Percentiles rank a stretch among this genome's conserved stretches.
phyloP scores from a whole-genome alignment of 2,113 vertebrate species.

The Trinectes maculatus region DNA sequence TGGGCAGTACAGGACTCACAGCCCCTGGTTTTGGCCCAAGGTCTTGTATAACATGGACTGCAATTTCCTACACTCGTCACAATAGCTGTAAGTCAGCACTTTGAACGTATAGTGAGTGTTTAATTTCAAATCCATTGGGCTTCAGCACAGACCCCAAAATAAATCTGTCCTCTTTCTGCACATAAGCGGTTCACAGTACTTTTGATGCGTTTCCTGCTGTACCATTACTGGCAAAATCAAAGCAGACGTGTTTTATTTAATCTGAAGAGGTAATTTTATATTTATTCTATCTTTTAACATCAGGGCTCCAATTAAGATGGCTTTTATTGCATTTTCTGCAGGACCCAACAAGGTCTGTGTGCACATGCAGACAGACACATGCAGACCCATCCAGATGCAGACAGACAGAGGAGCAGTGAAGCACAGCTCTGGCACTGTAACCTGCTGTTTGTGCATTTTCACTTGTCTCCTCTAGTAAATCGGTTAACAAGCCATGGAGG shows the following conservation, averaged over 20 bases:
- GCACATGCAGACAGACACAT: background rate
- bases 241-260: background rate
- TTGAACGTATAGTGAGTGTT: conserved; percentile 11
- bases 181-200: background rate
- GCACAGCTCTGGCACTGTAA: background rate
- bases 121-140: conserved; percentile 1
- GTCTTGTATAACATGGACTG: background rate
- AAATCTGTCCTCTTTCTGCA: background rate
- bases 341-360: conserved; percentile 3
- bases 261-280: background rate
- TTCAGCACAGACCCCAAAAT: background rate
- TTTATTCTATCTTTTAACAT: background rate
- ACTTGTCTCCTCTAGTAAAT: conserved; percentile 29
- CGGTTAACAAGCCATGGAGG: conserved; percentile 25
- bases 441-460: conserved; percentile 41
- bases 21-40: background rate
- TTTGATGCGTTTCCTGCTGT: background rate
- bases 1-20: background rate
- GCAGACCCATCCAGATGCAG: background rate
- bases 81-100: conserved; percentile 8
- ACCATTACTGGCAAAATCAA: background rate
- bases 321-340: background rate
- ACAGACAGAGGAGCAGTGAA: conserved; percentile 12
- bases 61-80: background rate
- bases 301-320: background rate